Evolutionary conservation across 2,888 invertebrate species (phyloP), one percentile per base, ranked within the genome.

Genomic region (Rhagonycha lutea): DNA sequence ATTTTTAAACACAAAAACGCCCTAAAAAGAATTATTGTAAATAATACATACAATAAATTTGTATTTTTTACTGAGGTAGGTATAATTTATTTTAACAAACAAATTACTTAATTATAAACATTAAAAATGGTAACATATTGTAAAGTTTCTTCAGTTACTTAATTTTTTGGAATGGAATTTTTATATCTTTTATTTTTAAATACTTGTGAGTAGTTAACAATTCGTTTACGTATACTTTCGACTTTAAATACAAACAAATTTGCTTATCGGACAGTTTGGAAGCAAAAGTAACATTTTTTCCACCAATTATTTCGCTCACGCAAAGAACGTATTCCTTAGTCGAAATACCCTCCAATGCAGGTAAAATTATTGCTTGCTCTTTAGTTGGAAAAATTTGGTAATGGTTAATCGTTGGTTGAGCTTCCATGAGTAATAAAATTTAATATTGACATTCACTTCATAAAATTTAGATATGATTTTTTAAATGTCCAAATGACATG

Each of bases 1-100:
- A 88, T 92, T 92, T 86, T 90, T 89, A 83, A 90, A 91, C 18
- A 92, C 84, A 84, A 92, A 92, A 4, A 91, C 90, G 69, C 91
- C 92, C 92, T 92, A 84, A 80, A 88, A 88, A n/a, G n/a, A n/a
- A n/a, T n/a, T n/a, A n/a, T n/a, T n/a, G n/a, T n/a, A n/a, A n/a
- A n/a, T n/a, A n/a, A n/a, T n/a, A n/a, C n/a, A n/a, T n/a, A n/a
- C n/a, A n/a, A n/a, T n/a, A n/a, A n/a, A n/a, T n/a, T n/a, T n/a
- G n/a, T n/a, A n/a, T n/a, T n/a, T n/a, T n/a, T 12, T 32, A 47
- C 47, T n/a, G 18, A 18, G 18, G 18, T 18, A 18, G 18, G 2
- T n/a, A 8, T 47, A n/a, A n/a, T 47, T 47, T 32, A 32, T 32
- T 32, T 12, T 1, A 32, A 5, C 12, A 12, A 47, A 47, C n/a